Base-by-base conservation (phyloP, 2,113 vertebrate species). In the Serinus canaria region DNA sequence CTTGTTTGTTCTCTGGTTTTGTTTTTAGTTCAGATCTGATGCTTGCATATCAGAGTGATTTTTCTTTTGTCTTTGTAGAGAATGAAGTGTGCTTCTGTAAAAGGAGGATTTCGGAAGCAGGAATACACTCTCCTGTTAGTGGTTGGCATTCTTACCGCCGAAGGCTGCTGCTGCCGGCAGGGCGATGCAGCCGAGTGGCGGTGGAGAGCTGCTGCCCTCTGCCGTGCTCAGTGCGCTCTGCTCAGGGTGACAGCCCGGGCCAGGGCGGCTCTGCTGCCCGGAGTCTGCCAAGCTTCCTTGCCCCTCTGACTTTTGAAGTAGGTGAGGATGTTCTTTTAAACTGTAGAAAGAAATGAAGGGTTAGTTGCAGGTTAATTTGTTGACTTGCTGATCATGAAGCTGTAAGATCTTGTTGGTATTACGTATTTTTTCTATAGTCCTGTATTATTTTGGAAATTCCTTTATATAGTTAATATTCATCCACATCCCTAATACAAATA, bases 171-270 rank as follows among this genome's bases (percentile, higher is more conserved):
- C 11, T 41, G 49, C 15, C 15, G 15, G 66, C 37, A 14, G 41
- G 47, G 31, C 39, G 27, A 5, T 2, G 44, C 35, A 46, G 37
- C 19, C 0, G 2, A 22, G 28, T 30, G n/a, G 43, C 41, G 9
- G 6, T 92, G 90, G 91, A 63, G 95, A 66, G 13, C 94, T 75
- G 94, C 94, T 95, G 94, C 96, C 95, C 94, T 85, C 96, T 96
- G 23, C 90, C 86, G 96, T 31, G 76, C 1, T 13, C 59, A 10
- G 3, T 11, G 58, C 2, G 27, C 46, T 47, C 63, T 62, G 37
- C 17, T 50, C n/a, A 37, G 25, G 2, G 13, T 12, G 10, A 20
- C 49, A 24, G 35, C 41, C 18, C 6, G 5, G 25, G 41, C 35
- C 43, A 14, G 1, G 8, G 35, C 0, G 0, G 4, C 5, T 33